phyloP scores from a whole-genome alignment of 2,113 vertebrate species.

The Phrynosoma blainvillii region DNA sequence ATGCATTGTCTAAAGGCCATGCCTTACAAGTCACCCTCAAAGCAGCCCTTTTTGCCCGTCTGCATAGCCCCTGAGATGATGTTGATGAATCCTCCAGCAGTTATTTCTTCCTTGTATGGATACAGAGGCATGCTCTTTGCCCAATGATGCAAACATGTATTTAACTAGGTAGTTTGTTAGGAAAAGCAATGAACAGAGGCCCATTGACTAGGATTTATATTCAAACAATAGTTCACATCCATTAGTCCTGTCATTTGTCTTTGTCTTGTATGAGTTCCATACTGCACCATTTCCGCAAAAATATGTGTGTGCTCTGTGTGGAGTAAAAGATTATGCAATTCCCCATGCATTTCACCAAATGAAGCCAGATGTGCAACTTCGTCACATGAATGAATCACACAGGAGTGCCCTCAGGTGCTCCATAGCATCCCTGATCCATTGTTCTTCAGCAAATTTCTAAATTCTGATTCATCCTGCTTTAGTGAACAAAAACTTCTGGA shows the following conservation, averaged over 20 bases:
- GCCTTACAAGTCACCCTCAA: no score
- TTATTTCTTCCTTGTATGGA: accelerated
- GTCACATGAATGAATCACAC: not conserved
- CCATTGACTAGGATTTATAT: not conserved
- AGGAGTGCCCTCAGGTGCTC: not conserved
- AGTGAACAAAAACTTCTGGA: not conserved
- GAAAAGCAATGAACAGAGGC: not conserved
- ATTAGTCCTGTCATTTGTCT: not conserved
- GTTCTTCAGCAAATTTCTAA: not conserved
- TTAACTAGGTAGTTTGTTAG: slow-evolving; percentile 17
- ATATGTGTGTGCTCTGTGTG: not conserved
- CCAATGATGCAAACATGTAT: slow-evolving; percentile 16
- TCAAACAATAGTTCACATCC: not conserved
- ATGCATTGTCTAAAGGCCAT: no score
- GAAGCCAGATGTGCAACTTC: not conserved
- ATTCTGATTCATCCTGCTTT: not conserved
- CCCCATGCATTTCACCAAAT: not conserved
- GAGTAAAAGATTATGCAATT: not conserved
- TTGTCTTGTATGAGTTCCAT: not conserved
- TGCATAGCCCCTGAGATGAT: not conserved
- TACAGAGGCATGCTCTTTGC: not conserved
- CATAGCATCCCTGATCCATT: not conserved
- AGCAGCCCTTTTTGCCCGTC: no score
- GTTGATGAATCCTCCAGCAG: not conserved
- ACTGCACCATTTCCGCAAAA: not conserved